Conservation (phyloP, 2,113 vertebrate genomes). For the Nettapus auritus region DNA sequence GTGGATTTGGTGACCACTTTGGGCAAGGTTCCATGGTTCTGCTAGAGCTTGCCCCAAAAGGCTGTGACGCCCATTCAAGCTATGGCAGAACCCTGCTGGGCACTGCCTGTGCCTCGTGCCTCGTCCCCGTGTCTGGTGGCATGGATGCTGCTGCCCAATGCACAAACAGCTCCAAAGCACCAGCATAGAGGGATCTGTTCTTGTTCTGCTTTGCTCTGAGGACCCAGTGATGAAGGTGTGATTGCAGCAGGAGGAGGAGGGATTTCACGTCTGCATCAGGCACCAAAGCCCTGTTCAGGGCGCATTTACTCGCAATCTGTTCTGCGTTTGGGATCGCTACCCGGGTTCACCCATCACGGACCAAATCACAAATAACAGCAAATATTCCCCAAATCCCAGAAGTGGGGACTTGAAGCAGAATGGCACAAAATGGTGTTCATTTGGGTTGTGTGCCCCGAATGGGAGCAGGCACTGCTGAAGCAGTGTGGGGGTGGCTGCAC, state of each 20-base stretch:
- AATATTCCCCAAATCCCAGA: not conserved
- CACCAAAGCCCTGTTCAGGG: no score
- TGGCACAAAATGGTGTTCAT: not conserved
- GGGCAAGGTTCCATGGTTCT: not conserved
- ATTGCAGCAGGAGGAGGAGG: not conserved
- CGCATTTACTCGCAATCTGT: not conserved
- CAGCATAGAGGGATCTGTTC: no score
- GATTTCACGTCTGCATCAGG: not conserved
- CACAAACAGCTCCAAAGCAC: no score
- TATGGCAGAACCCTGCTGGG: not conserved
- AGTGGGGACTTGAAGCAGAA: not conserved
- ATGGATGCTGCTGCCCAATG: no score
- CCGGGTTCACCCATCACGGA: accelerated
- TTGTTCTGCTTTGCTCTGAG: no score
- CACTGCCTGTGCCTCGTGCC: no score
- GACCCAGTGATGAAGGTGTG: no score
- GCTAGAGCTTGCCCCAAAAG: not conserved
- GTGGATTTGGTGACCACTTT: not conserved
- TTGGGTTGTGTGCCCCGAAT: not conserved
- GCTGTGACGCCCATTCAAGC: not conserved
- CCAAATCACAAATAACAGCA: not conserved
- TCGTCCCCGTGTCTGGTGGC: not conserved
- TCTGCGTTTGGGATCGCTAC: not conserved
- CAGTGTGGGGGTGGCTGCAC: no score
- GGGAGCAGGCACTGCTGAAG: not conserved